Percentiles rank a stretch among this genome's conserved stretches.
phyloP scores from a whole-genome alignment of 2,888 invertebrate genomes.

The Trichogramma dendrolimi region DNA sequence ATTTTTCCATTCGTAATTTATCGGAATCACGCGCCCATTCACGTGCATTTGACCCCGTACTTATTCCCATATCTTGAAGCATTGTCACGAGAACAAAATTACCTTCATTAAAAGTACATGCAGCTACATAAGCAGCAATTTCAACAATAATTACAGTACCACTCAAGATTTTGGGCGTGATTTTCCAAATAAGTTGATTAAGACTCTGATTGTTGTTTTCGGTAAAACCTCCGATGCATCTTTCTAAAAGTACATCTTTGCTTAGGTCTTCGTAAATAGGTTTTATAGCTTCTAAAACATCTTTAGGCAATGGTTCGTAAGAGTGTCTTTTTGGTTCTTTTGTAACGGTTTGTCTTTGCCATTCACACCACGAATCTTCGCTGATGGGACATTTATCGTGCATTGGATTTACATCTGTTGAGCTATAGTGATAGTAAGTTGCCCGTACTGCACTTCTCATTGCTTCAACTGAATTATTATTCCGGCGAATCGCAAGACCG shows the following conservation, averaged over 20 bases:
- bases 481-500: too few relatives aligned
- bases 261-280: slow-evolving; percentile 40
- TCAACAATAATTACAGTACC: slow-evolving; percentile 21
- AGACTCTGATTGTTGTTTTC: slow-evolving; percentile 28
- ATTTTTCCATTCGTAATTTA: slow-evolving; percentile 21
- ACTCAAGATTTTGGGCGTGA: slow-evolving; percentile 24
- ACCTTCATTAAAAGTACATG: slow-evolving; percentile 27
- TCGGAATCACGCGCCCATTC: slow-evolving; percentile 18
- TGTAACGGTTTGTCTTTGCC: slow-evolving; percentile 19
- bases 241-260: slow-evolving; percentile 34
- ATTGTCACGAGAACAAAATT: slow-evolving; percentile 24
- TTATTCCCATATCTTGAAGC: slow-evolving; percentile 24
- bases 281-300: slow-evolving; percentile 32
- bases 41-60: slow-evolving; percentile 16
- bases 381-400: slow-evolving; percentile 18
- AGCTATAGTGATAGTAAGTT: slow-evolving; percentile 24
- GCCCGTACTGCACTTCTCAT: slow-evolving; percentile 30
- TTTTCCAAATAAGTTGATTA: slow-evolving; percentile 29
- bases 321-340: slow-evolving; percentile 19
- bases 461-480: slow-evolving; percentile 23
- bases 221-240: slow-evolving; percentile 33
- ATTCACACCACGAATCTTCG: slow-evolving; percentile 23
- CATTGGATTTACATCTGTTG: slow-evolving; percentile 18
- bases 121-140: slow-evolving; percentile 29
- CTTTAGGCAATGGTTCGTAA: slow-evolving; percentile 9